phyloP scores from a whole-genome alignment of 1,140 invertebrate genomes.

The Pseudomyrmex gracilis region DNA sequence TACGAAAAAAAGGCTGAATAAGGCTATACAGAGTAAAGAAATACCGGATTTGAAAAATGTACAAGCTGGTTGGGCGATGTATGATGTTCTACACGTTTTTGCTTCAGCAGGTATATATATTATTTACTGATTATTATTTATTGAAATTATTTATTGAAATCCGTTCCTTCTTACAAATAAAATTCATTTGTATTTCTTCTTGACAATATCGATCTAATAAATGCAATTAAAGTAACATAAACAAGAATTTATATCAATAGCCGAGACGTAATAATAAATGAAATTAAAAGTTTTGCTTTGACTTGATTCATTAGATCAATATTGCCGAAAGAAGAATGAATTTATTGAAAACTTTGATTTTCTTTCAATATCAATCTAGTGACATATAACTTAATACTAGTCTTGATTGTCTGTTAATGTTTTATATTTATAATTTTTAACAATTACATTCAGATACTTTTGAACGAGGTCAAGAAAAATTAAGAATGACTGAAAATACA shows the following conservation, averaged over 20 bases:
- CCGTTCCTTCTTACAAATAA: not conserved
- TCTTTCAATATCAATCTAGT: constrained; percentile 12
- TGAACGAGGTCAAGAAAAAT: constrained; percentile 33
- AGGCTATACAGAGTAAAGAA: constrained; percentile 21
- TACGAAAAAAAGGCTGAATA: constrained; percentile 12
- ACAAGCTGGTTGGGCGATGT: constrained; percentile 31
- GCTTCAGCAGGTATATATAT: constrained; percentile 19
- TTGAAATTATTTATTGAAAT: constrained; percentile 23
- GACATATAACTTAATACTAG: constrained; percentile 6
- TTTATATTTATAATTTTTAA: constrained; percentile 39
- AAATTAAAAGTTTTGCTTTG: constrained; percentile 26
- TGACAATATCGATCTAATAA: not conserved
- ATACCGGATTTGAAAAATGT: constrained; percentile 26
- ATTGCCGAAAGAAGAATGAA: not conserved
- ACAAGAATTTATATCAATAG: constrained; percentile 13
- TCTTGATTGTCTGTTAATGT: not conserved
- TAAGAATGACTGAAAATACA: constrained; percentile 24
- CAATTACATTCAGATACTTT: constrained; percentile 35
- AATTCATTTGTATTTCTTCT: constrained; percentile 13
- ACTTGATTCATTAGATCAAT: not conserved
- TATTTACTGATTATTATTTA: constrained; percentile 21
- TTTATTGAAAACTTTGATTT: constrained; percentile 10
- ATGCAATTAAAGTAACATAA: constrained; percentile 21
- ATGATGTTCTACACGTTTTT: constrained; percentile 29
- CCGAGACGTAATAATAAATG: constrained; percentile 3